phyloP scores from a whole-genome alignment of 2,797 vertebrate species.

The Acanthurus tractus region DNA sequence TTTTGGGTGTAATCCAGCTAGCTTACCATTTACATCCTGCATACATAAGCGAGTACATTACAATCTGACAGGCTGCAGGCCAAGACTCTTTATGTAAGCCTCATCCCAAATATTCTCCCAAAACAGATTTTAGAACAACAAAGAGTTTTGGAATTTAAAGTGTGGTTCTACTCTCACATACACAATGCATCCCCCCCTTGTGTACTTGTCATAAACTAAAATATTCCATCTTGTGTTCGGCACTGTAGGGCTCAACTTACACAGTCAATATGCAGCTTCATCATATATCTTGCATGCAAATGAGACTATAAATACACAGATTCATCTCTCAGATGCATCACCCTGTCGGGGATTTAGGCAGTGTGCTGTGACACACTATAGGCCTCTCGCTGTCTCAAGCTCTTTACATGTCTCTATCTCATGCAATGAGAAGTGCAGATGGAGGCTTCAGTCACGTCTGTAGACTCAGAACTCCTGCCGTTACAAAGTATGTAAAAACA shows the following conservation, averaged over 20 bases:
- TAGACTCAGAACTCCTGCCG: background rate
- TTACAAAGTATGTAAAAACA: background rate
- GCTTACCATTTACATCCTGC: conserved; percentile 40
- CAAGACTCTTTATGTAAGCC: conserved; percentile 46
- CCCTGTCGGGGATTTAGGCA: conserved; percentile 32
- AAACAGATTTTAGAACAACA: conserved; percentile 62
- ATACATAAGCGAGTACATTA: conserved; percentile 30
- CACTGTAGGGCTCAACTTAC: conserved; percentile 57
- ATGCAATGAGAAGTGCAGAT: background rate
- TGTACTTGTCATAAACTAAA: conserved; percentile 47
- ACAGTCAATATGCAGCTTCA: conserved; percentile 61
- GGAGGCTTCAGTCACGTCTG: background rate
- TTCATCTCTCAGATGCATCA: conserved; percentile 60
- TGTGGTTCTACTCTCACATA: conserved; percentile 47
- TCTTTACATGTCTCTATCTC: conserved; percentile 5
- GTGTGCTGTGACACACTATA: conserved; percentile 17
- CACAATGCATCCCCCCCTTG: conserved; percentile 37
- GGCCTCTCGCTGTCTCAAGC: conserved; percentile 7
- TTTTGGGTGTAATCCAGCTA: conserved; percentile 60
- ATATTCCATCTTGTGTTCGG: conserved; percentile 49
- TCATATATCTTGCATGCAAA: conserved; percentile 74
- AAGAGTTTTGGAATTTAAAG: conserved; percentile 61
- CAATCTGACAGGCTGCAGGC: conserved; percentile 59
- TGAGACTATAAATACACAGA: conserved; percentile 72
- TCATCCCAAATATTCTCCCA: conserved; percentile 40